These are phyloP conservation scores for Apamea crenata DNA, from an alignment of 2,888 invertebrate genomes.

Conservation along the genomic window DNA sequence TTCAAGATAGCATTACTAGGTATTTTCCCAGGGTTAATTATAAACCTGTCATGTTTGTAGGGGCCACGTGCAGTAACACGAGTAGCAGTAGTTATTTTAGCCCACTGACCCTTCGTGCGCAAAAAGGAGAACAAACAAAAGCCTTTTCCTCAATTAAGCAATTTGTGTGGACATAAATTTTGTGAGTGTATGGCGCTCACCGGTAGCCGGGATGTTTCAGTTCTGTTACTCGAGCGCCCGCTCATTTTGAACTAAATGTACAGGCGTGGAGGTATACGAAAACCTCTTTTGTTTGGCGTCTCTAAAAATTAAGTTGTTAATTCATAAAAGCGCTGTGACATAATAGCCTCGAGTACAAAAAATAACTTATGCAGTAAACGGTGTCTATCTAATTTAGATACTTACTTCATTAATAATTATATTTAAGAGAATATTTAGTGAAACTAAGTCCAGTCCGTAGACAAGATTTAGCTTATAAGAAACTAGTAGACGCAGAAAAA, in stretches of 20 bases:
- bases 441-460: no score
- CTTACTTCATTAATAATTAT: not conserved
- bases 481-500: no score
- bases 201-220: slow-evolving; percentile 67
- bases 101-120: slow-evolving; percentile 65
- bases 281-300: slow-evolving; percentile 37
- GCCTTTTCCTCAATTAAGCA: slow-evolving; percentile 82
- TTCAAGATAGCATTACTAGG: slow-evolving; percentile 27
- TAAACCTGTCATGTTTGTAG: slow-evolving; percentile 63
- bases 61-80: slow-evolving; percentile 60
- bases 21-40: slow-evolving; percentile 59
- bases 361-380: not conserved
- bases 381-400: not conserved
- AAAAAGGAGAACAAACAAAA: slow-evolving; percentile 77
- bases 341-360: not conserved
- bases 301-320: slow-evolving; percentile 42
- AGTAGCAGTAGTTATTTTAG: slow-evolving; percentile 65
- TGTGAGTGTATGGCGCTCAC: slow-evolving; percentile 73
- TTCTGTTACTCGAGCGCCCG: slow-evolving; percentile 62
- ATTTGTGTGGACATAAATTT: slow-evolving; percentile 81
- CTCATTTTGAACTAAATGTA: slow-evolving; percentile 64
- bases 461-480: no score
- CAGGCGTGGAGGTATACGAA: slow-evolving; percentile 24
- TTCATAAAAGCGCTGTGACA: slow-evolving; percentile 4
- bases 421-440: no score